Evolutionary conservation across 2,888 invertebrate species (phyloP).

Genomic region (Thumatha senex): DNA sequence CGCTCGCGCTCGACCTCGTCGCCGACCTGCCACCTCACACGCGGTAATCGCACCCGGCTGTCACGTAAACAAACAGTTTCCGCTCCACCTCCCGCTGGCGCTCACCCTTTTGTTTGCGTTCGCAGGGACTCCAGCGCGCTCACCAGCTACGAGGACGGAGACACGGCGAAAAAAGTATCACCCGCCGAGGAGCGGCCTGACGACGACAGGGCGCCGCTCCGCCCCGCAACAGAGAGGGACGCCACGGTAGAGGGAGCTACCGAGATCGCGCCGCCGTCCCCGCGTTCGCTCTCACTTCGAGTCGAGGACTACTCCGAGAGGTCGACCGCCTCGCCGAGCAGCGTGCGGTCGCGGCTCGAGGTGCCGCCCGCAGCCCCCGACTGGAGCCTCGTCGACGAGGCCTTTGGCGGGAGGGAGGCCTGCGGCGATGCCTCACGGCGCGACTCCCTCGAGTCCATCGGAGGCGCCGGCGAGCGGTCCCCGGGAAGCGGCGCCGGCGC

Average conservation of each 20-base stretch:
- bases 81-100: constrained; percentile 8
- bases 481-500: constrained; percentile 47
- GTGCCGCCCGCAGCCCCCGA: background rate
- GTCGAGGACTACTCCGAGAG: constrained; percentile 68
- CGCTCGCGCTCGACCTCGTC: constrained; percentile 68
- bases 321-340: constrained; percentile 46
- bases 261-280: constrained; percentile 34
- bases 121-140: constrained; percentile 72
- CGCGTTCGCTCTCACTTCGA: constrained; percentile 64
- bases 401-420: background rate
- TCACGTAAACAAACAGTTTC: constrained; percentile 28
- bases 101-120: constrained; percentile 38
- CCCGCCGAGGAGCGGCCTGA: constrained; percentile 11
- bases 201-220: constrained; percentile 8
- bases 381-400: background rate
- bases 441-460: constrained; percentile 27
- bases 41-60: constrained; percentile 52
- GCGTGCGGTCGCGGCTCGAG: constrained; percentile 21
- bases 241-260: constrained; percentile 8
- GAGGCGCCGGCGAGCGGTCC: constrained; percentile 23
- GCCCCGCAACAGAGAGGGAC: constrained; percentile 9
- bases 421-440: constrained; percentile 1
- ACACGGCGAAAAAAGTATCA: constrained; percentile 17
- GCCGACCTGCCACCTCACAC: constrained; percentile 70
- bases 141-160: constrained; percentile 43